Percentiles rank a stretch among this genome's conserved stretches.
These are phyloP conservation scores for Clepsis dumicolana DNA, from an alignment of 2,888 invertebrate species.

Conservation along the genomic window DNA sequence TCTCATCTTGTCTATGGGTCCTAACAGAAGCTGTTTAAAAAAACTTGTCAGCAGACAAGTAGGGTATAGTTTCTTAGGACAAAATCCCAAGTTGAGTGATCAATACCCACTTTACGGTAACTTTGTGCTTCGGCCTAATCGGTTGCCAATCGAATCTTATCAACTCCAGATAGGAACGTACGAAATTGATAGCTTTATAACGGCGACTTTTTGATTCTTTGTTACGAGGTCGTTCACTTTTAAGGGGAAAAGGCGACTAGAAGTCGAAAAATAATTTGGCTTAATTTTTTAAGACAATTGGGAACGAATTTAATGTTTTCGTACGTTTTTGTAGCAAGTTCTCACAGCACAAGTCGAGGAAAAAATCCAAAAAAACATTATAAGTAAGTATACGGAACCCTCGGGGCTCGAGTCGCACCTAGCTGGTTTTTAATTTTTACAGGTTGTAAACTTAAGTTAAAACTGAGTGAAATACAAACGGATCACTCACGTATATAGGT, in stretches of 20 bases:
- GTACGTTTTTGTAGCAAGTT: background rate
- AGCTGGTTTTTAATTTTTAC: too few species aligned
- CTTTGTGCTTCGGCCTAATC: conserved; percentile 33
- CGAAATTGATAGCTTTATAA: conserved; percentile 27
- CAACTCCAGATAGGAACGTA: conserved; percentile 33
- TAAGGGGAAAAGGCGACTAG: background rate
- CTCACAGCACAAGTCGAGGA: too few species aligned
- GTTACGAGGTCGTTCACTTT: background rate
- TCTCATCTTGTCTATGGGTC: too few species aligned
- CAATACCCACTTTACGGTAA: conserved; percentile 29
- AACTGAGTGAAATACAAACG: too few species aligned
- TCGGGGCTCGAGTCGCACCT: too few species aligned
- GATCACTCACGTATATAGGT: too few species aligned
- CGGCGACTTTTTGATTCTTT: conserved; percentile 8
- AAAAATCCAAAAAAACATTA: too few species aligned
- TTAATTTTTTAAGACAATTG: background rate
- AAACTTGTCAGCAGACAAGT: background rate
- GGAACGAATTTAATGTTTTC: background rate
- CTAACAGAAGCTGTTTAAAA: background rate
- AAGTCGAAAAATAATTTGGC: background rate
- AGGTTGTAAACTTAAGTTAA: too few species aligned
- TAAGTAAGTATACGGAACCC: too few species aligned
- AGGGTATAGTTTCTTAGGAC: conserved; percentile 1
- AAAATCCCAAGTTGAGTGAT: conserved; percentile 21
- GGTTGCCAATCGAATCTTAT: conserved; percentile 33